Base-by-base conservation (phyloP, 2,797 vertebrate genomes). In the Sebastes goodei region DNA sequence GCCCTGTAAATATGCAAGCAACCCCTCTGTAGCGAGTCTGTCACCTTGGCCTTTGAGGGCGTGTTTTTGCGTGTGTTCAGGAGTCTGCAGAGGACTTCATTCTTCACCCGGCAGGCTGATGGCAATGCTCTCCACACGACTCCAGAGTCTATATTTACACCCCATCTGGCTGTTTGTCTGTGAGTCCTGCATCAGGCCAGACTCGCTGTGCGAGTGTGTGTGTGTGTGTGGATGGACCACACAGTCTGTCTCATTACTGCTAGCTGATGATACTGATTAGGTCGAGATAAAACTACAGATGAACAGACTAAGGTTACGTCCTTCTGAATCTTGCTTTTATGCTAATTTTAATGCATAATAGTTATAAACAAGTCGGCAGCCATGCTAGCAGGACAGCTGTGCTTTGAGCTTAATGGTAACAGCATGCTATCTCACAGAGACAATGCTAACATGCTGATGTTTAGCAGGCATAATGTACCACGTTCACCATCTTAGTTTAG, bases 121-220 rank as follows among this genome's bases (percentile, higher is more conserved):
- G 93, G 95, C 90, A 93, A 91, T 91, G 90, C 95, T 95, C 95
- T 92, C 95, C 90, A 92, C 94, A 94, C 78, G 95, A 93, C 94
- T 93, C 96, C 93, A 83, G 86, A 92, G 91, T 85, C 92, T 94
- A 92, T 95, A 93, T 96, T 96, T 95, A 96, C 93, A 93, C 88
- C 92, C 96, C 94, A 95, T 97, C 95, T 96, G 93, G 95, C 93
- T 94, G 90, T 94, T 94, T 95, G 91, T 92, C 87, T 89, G 86
- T 72, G 81, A 74, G 88, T 90, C 89, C 92, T 92, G 90, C 88
- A 91, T 85, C 74, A 87, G 88, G 85, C 88, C 88, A 82, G 75
- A 78, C 78, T 87, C 46, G 71, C 76, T 87, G 76, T n/a, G 38
- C 29, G 70, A 71, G 80, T 83, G 33, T 69, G 67, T 68, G 57